Evolutionary conservation across 1,140 invertebrate genomes (phyloP), one percentile per base, ranked within the genome.

Genomic region (Homarus americanus): DNA sequence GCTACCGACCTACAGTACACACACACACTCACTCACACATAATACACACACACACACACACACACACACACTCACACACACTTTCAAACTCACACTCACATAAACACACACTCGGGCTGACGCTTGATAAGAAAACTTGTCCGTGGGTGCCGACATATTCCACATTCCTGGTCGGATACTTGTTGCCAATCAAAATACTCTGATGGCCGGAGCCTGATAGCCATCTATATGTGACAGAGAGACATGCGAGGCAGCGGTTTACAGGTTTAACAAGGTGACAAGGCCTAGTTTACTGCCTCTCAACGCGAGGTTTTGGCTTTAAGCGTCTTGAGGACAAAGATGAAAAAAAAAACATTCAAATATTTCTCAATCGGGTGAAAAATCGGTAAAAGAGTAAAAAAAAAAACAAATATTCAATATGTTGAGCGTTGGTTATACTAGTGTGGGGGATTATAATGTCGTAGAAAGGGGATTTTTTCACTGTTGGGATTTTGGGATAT

Each of bases 41-140:
- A 76, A 75, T 38, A 75, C 75, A 75, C 73, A 75, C 73, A 75
- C 73, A 75, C 73, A 75, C 73, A 75, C 73, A 75, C 76, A 44
- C 76, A 44, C 76, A 79, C 76, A 79, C 76, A 79, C 40, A 79
- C 76, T 40, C 76, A 79, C 76, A 79, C 76, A 79, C 76, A 79
- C 76, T 40, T 20, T 40, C 38, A 40, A 7, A 44, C 38, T 32
- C 32, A 82, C 44, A 69, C 34, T 69, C 49, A 82, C 49, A 63
- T 28, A 63, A 1, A 82, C n/a, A 36, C 53, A 82, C 80, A 83
- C 63, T 69, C 7, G n/a, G 3, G 28, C 63, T 12, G 7, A 32
- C 63, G 28, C n/a, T 15, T 69, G 63, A 69, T 69, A 69, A 69
- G 63, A 69, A 12, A 69, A 69, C n/a, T 69, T 69, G n/a, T 32